Conservation (phyloP, 2,113 vertebrate genomes). For the Xenopus borealis region DNA sequence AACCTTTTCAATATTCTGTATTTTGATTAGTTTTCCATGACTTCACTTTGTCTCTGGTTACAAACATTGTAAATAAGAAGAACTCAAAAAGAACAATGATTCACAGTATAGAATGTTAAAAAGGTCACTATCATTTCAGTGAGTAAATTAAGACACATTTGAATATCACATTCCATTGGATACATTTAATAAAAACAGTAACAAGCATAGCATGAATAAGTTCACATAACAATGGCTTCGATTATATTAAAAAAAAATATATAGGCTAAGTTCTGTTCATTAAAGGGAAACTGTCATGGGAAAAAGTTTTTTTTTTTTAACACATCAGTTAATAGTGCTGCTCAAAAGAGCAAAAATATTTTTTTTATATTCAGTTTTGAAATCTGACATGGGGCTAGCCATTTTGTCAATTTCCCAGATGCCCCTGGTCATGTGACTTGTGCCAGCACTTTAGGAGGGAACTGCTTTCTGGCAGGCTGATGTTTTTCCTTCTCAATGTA, state of each 20-base stretch:
- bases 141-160: slow-evolving; percentile 58
- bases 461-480: too few relatives aligned
- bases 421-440: too few relatives aligned
- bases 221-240: slow-evolving; percentile 54
- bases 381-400: too few relatives aligned
- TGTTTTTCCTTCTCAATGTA: too few relatives aligned
- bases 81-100: slow-evolving; percentile 60
- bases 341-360: too few relatives aligned
- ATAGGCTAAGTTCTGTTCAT: too few relatives aligned
- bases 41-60: slow-evolving; percentile 49
- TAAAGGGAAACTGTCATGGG: too few relatives aligned
- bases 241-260: slow-evolving; percentile 51
- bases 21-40: slow-evolving; percentile 54
- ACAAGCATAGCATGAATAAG: slow-evolving; percentile 59
- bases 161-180: slow-evolving; percentile 54
- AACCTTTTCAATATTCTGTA: slow-evolving; percentile 58
- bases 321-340: too few relatives aligned
- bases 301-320: too few relatives aligned
- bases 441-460: too few relatives aligned
- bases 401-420: too few relatives aligned
- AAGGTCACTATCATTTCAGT: slow-evolving; percentile 61
- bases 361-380: too few relatives aligned
- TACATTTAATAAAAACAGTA: slow-evolving; percentile 64
- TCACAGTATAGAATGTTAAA: slow-evolving; percentile 56
- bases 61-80: slow-evolving; percentile 54